Percentiles rank a stretch among this genome's conserved stretches.
Evolutionary conservation across 2,888 invertebrate species (phyloP).

Genomic region (Xylophagus ater): DNA sequence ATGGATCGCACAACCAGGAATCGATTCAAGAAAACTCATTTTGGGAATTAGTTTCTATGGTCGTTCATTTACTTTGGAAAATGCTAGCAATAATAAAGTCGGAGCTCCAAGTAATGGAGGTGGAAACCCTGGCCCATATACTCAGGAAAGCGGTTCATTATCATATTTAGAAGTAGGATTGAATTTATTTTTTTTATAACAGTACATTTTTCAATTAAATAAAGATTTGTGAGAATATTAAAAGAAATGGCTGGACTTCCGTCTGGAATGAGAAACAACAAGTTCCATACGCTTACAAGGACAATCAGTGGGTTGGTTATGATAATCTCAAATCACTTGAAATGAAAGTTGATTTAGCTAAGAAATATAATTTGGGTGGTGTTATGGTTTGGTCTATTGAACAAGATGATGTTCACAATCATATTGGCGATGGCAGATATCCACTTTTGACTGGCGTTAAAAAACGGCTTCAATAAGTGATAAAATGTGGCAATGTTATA

Average conservation of each 20-base stretch:
- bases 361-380: conserved; percentile 41
- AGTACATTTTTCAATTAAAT: neutral
- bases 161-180: conserved; percentile 44
- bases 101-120: conserved; percentile 40
- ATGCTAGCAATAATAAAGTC: conserved; percentile 31
- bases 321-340: conserved; percentile 31
- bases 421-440: conserved; percentile 2
- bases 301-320: conserved; percentile 37
- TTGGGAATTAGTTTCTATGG: conserved; percentile 39
- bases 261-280: conserved; percentile 26
- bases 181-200: neutral
- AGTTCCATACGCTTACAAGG: conserved; percentile 34
- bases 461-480: conserved; percentile 23
- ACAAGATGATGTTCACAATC: conserved; percentile 40
- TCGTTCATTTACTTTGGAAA: conserved; percentile 33
- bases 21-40: conserved; percentile 30
- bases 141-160: conserved; percentile 40
- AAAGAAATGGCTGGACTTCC: conserved; percentile 26
- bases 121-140: conserved; percentile 42
- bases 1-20: conserved; percentile 23
- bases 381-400: conserved; percentile 52
- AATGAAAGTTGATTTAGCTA: conserved; percentile 30
- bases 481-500: no score
- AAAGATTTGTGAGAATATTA: conserved; percentile 36
- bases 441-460: conserved; percentile 3